Evolutionary conservation across 2,888 invertebrate genomes (phyloP).

Genomic region (Plutella xylostella): DNA sequence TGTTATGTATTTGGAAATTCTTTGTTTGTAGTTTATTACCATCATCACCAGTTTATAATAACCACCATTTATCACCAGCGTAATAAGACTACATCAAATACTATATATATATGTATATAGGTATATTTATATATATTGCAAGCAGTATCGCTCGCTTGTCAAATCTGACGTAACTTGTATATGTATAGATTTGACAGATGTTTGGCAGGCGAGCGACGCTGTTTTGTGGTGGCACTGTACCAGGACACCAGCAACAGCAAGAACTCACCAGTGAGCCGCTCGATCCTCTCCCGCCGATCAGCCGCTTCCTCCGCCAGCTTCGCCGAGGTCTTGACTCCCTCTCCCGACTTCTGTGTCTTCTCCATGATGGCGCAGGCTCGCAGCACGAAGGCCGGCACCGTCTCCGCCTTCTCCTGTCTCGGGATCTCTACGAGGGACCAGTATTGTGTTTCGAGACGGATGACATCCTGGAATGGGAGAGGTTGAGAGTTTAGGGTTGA

Average conservation of each 20-base stretch:
- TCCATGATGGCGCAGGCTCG: conserved; percentile 93
- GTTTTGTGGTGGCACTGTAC: not conserved
- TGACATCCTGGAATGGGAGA: conserved; percentile 77
- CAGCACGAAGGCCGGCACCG: conserved; percentile 91
- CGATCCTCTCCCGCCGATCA: conserved; percentile 85
- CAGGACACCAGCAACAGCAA: too few species aligned
- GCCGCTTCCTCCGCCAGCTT: conserved; percentile 89
- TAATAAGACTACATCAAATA: too few species aligned
- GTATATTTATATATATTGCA: not conserved
- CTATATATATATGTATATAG: not conserved
- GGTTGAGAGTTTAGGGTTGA: not conserved
- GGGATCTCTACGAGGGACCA: conserved; percentile 96
- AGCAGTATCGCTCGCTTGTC: not conserved
- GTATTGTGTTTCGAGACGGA: conserved; percentile 91
- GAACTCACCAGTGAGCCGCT: conserved; percentile 84
- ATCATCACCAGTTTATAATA: too few species aligned
- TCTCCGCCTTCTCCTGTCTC: conserved; percentile 93
- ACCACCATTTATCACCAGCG: too few species aligned
- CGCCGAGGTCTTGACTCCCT: conserved; percentile 88
- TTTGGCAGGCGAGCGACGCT: not conserved
- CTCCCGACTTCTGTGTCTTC: conserved; percentile 90
- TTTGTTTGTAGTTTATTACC: too few species aligned
- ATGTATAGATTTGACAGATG: not conserved
- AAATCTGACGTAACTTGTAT: not conserved
- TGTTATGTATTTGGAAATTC: too few species aligned